phyloP scores from a whole-genome alignment of 2,888 invertebrate species.

The Lepidochrysops patricia region DNA sequence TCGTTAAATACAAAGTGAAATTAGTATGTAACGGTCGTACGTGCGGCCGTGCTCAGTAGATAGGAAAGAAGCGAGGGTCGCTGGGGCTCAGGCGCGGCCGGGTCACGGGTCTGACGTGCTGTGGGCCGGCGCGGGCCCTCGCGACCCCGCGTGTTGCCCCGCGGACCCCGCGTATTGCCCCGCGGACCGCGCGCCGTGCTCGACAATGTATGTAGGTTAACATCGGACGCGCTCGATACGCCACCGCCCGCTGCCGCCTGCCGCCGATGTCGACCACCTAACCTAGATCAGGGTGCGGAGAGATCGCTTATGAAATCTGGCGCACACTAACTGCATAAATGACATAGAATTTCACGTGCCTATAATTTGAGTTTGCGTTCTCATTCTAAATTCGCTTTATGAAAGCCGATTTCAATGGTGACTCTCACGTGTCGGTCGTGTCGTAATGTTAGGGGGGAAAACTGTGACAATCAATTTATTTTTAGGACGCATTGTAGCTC shows the following conservation, averaged over 20 bases:
- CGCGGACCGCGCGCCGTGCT: constrained; percentile 35
- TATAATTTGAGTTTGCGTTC: constrained; percentile 25
- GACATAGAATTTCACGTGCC: constrained; percentile 52
- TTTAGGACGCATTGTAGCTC: neutral
- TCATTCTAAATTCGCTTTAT: constrained; percentile 14
- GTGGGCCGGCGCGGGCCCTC: constrained; percentile 47
- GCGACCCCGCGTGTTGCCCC: constrained; percentile 52
- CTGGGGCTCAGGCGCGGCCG: constrained; percentile 32
- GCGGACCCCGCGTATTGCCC: constrained; percentile 47
- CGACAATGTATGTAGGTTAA: constrained; percentile 67
- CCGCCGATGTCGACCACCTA: constrained; percentile 69
- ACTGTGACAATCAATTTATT: neutral
- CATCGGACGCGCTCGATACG: constrained; percentile 73
- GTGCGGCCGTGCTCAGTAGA: constrained; percentile 7
- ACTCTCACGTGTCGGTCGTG: constrained; percentile 14
- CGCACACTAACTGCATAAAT: constrained; percentile 63
- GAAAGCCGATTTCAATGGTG: constrained; percentile 8
- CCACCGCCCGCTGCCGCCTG: constrained; percentile 36
- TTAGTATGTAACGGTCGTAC: constrained; percentile 15
- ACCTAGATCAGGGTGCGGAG: constrained; percentile 73
- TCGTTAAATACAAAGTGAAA: neutral
- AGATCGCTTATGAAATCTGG: constrained; percentile 74
- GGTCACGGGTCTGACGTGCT: constrained; percentile 65
- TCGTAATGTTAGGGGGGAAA: neutral
- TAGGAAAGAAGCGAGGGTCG: constrained; percentile 18